Evolutionary conservation across 1,140 invertebrate species (phyloP), one percentile per base, ranked within the genome.

Genomic region (Eupristina koningsbergeri): DNA sequence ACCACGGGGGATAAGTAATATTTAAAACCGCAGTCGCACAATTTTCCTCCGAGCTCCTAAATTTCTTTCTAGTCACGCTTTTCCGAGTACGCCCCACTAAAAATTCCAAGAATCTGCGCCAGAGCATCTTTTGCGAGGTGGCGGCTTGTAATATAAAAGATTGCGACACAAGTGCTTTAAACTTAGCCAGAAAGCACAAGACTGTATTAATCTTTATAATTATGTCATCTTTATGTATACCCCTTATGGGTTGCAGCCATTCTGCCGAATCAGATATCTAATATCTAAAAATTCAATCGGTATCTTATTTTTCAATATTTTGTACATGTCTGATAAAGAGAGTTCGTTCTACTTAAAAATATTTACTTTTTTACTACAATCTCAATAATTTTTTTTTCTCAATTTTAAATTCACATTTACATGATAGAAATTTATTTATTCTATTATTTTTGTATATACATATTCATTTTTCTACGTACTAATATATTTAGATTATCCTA

Each of bases 171-270:
- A 13, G 22, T 71, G 11, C 86, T 85, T 87, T 89, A 85, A 85
- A 88, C 87, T 85, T 83, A 87, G 81, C 86, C 85, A 85, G 71
- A 89, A 89, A 89, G 87, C 88, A 29, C 86, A 87, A 86, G 86
- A 87, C 86, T 86, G 86, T 87, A 89, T 90, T 91, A 90, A 90
- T 90, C 89, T 89, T 86, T 85, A 89, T 89, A 91, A 91, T 91
- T 90, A 91, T 86, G 89, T 91, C 89, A 90, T 88, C 88, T 90
- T 87, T 89, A 88, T 87, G 89, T 88, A 89, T 87, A 74, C 85
- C 87, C 86, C 73, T 31, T 26, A 26, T 26, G 7, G 1, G 8
- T 22, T 11, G 3, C 1, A 34, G 13, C 47, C 39, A 64, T 13
- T 19, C 47, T 39, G 61, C n/a, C n/a, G n/a, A n/a, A 19, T 26